These are phyloP conservation scores for Cheilinus undulatus DNA, from an alignment of 2,113 vertebrate genomes.

Conservation along the genomic window DNA sequence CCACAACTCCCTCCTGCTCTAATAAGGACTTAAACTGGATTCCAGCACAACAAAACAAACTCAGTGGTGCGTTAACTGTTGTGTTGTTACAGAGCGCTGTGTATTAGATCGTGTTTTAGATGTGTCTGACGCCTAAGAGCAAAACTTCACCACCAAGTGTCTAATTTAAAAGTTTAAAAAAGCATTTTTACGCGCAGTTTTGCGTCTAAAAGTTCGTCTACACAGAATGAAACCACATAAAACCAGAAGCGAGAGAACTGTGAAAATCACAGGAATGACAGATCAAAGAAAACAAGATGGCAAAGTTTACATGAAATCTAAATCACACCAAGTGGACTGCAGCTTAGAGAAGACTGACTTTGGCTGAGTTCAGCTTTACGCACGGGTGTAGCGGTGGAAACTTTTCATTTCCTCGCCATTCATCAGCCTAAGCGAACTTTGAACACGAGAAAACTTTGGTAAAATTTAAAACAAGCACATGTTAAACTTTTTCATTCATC, in stretches of 20 bases:
- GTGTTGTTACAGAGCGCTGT: neutral
- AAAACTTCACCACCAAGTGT: no score
- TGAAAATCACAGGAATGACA: neutral
- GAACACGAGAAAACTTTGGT: neutral
- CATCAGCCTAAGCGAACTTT: neutral
- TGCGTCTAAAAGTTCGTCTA: no score
- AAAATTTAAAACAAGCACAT: neutral
- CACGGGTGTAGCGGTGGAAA: conserved; percentile 1
- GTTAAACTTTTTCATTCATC: neutral
- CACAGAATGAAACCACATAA: no score
- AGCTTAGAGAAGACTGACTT: no score
- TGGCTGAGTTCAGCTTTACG: conserved; percentile 47
- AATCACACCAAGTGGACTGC: no score
- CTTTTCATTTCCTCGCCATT: neutral
- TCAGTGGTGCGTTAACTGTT: neutral
- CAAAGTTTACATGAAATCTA: no score
- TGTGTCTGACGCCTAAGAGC: neutral
- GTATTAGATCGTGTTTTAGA: neutral
- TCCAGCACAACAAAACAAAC: conserved; percentile 20
- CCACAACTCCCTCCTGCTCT: conserved; percentile 7
- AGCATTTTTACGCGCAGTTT: neutral
- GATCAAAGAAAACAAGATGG: neutral
- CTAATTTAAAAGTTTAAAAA: neutral
- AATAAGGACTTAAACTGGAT: neutral
- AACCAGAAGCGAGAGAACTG: no score